Conservation (phyloP, 2,797 vertebrate species). For the Enteromius anoplus region DNA sequence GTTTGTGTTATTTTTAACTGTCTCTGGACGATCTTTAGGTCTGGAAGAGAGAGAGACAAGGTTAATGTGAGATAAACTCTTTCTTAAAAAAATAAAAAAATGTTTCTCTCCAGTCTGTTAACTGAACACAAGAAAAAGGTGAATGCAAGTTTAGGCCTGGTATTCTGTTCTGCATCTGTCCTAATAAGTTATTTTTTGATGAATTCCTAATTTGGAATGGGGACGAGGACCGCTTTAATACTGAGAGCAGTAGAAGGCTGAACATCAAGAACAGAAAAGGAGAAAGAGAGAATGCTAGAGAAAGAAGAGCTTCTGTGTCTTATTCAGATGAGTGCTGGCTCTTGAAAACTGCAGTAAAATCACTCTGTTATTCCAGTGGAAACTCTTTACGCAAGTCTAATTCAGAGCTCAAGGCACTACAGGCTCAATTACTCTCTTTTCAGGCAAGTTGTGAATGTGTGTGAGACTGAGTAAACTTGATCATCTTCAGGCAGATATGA, state of each 20-base stretch:
- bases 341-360: slow-evolving; percentile 22
- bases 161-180: background rate
- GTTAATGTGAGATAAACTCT: background rate
- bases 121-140: background rate
- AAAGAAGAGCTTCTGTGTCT: slow-evolving; percentile 6
- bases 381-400: slow-evolving; percentile 37
- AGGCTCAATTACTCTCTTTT: slow-evolving; percentile 2
- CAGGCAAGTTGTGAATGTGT: background rate
- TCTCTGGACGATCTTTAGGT: slow-evolving; percentile 4
- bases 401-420: slow-evolving; percentile 22
- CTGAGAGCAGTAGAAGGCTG: background rate
- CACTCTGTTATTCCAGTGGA: slow-evolving; percentile 28
- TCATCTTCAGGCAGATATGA: slow-evolving; percentile 18
- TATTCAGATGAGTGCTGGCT: slow-evolving; percentile 29
- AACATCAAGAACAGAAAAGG: slow-evolving; percentile 4
- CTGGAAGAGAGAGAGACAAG: slow-evolving; percentile 24
- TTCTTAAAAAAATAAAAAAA: background rate
- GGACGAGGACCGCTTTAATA: background rate
- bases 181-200: background rate
- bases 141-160: background rate
- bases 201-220: background rate
- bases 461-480: background rate
- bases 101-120: background rate
- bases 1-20: slow-evolving; percentile 44
- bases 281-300: background rate